A percentile compares a stretch with the other conserved stretches of the same genome.
phyloP scores from a whole-genome alignment of 2,797 vertebrate genomes.

The Vespertilio murinus region DNA sequence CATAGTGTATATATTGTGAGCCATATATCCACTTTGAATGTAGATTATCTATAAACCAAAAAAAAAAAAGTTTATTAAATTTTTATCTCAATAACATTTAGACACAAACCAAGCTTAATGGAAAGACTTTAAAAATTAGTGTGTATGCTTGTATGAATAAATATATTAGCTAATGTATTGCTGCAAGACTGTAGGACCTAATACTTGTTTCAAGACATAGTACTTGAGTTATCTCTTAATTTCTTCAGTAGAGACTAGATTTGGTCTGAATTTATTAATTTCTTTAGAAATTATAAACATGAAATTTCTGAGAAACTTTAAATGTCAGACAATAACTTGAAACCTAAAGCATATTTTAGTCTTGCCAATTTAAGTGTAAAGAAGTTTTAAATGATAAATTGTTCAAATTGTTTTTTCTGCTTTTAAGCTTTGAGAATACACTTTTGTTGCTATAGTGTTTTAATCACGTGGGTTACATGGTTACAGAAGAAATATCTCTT shows the following conservation, averaged over 20 bases:
- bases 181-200: not conserved
- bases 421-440: not conserved
- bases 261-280: not conserved
- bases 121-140: conserved; percentile 42
- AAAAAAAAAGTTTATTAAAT: not conserved
- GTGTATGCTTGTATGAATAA: not conserved
- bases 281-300: conserved; percentile 26
- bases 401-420: conserved; percentile 42
- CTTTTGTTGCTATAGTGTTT: conserved; percentile 39
- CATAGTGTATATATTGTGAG: not conserved
- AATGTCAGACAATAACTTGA: conserved; percentile 18
- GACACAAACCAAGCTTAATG: conserved; percentile 3
- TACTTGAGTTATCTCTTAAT: not conserved
- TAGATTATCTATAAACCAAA: not conserved
- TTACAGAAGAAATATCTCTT: not conserved
- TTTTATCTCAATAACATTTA: conserved; percentile 24
- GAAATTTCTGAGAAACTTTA: not conserved
- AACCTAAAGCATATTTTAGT: not conserved
- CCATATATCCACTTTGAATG: not conserved
- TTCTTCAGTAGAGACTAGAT: not conserved
- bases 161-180: not conserved
- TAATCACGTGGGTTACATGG: conserved; percentile 20
- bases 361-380: conserved; percentile 9
- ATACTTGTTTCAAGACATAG: not conserved
- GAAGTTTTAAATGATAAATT: not conserved